Conservation (phyloP, 2,888 invertebrate genomes). For the Luffia ferchaultella region DNA sequence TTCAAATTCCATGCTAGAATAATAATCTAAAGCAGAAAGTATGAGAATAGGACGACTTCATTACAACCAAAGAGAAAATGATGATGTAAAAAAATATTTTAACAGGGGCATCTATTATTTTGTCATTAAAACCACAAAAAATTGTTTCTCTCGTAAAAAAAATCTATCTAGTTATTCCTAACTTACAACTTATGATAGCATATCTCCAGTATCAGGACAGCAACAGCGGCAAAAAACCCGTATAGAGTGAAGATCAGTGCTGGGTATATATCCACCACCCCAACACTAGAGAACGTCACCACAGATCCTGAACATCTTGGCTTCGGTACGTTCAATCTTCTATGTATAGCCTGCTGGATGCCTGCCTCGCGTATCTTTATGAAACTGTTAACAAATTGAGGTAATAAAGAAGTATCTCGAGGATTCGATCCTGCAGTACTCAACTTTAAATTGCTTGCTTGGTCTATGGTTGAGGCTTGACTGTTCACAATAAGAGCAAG, state of each 20-base stretch:
- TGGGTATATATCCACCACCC: conserved; percentile 62
- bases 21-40: too few species aligned
- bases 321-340: conserved; percentile 64
- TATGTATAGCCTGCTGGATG: conserved; percentile 50
- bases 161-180: too few species aligned
- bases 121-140: too few species aligned
- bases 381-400: conserved; percentile 29
- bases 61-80: too few species aligned
- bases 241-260: conserved; percentile 58
- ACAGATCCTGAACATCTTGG: conserved; percentile 65
- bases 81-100: too few species aligned
- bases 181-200: conserved; percentile 39
- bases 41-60: too few species aligned
- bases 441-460: background rate
- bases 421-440: background rate
- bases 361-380: conserved; percentile 64
- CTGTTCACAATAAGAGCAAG: too few species aligned
- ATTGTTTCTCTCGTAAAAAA: too few species aligned
- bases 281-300: conserved; percentile 70
- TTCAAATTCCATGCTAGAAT: too few species aligned
- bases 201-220: conserved; percentile 42
- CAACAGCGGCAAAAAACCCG: conserved; percentile 44
- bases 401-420: background rate
- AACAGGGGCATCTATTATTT: too few species aligned
- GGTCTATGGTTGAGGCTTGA: background rate